phyloP scores from a whole-genome alignment of 2,888 invertebrate species.

The Hemaris fuciformis region DNA sequence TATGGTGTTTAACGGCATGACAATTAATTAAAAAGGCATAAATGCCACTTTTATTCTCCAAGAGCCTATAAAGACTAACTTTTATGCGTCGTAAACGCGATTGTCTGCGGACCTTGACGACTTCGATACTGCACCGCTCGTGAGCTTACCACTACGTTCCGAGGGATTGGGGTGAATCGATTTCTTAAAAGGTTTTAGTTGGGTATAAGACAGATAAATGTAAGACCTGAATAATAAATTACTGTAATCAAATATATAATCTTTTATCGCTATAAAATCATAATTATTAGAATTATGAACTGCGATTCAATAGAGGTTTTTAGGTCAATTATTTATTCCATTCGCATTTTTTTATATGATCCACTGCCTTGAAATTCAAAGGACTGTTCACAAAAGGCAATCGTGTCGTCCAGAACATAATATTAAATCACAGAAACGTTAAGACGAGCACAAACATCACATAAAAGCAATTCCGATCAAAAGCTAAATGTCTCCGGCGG shows the following conservation, averaged over 20 bases:
- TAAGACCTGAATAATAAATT: too few species aligned
- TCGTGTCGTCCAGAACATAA: slow-evolving; percentile 62
- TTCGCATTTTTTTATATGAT: slow-evolving; percentile 27
- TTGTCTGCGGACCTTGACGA: slow-evolving; percentile 74
- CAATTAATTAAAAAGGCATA: slow-evolving; percentile 81
- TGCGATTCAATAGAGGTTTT: not conserved
- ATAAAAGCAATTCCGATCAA: slow-evolving; percentile 78
- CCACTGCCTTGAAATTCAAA: slow-evolving; percentile 38
- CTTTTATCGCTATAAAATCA: too few species aligned
- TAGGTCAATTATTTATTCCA: not conserved
- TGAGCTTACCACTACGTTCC: slow-evolving; percentile 34
- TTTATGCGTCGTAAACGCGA: slow-evolving; percentile 81
- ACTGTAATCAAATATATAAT: too few species aligned
- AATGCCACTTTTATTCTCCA: slow-evolving; percentile 79
- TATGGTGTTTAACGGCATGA: slow-evolving; percentile 75
- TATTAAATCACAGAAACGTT: slow-evolving; percentile 68
- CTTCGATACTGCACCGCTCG: slow-evolving; percentile 55
- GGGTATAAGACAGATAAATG: too few species aligned
- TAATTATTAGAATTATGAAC: not conserved
- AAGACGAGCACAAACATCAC: slow-evolving; percentile 72
- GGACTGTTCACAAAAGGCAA: slow-evolving; percentile 44
- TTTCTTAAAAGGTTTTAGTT: not conserved
- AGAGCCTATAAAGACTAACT: slow-evolving; percentile 81
- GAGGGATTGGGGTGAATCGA: not conserved
- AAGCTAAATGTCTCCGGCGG: slow-evolving; percentile 69